phyloP scores from a whole-genome alignment of 2,797 vertebrate genomes.

The Danio kyathit region DNA sequence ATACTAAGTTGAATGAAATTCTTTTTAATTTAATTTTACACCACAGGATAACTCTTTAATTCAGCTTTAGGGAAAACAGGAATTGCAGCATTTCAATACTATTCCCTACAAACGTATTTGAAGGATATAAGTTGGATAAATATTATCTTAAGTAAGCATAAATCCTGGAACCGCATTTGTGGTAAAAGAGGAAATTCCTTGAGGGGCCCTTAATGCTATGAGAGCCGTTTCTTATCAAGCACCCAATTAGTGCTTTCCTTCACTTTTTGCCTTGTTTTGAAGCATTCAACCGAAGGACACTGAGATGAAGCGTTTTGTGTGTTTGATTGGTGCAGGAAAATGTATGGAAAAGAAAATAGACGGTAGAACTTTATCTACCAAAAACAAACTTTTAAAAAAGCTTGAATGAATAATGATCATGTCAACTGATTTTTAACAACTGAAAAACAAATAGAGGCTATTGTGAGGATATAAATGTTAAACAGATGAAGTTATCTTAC shows the following conservation, averaged over 20 bases:
- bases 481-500: conserved; percentile 72
- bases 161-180: conserved; percentile 68
- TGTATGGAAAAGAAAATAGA: conserved; percentile 20
- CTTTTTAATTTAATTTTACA: conserved; percentile 68
- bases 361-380: conserved; percentile 1
- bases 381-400: neutral
- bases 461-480: neutral
- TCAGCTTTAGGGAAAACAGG: conserved; percentile 72
- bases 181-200: conserved; percentile 73
- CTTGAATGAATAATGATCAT: neutral
- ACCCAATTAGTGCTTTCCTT: conserved; percentile 60
- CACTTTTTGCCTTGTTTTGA: conserved; percentile 61
- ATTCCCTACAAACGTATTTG: conserved; percentile 71
- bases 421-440: neutral
- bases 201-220: conserved; percentile 63
- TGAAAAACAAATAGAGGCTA: conserved; percentile 2
- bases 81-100: conserved; percentile 74
- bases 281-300: conserved; percentile 48
- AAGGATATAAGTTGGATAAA: conserved; percentile 74
- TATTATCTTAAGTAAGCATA: conserved; percentile 77
- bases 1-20: conserved; percentile 47
- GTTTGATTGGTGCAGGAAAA: conserved; percentile 34
- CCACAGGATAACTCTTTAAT: conserved; percentile 63
- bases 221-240: conserved; percentile 67
- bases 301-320: conserved; percentile 53